Percentiles rank a stretch among this genome's conserved stretches.
phyloP scores from a whole-genome alignment of 1,140 invertebrate species.

The Octopus sinensis region DNA sequence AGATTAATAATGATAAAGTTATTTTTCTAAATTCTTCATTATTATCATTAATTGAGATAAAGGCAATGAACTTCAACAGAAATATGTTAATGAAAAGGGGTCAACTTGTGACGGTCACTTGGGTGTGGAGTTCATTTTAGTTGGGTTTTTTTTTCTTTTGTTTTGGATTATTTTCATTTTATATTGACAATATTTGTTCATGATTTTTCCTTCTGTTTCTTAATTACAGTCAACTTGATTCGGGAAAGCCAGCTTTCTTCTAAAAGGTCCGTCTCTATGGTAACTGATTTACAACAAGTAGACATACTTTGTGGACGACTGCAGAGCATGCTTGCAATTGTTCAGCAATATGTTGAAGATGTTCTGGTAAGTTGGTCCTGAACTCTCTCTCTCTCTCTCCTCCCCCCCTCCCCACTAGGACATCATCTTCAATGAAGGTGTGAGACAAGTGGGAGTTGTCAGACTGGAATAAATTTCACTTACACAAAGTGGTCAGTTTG shows the following conservation, averaged over 20 bases:
- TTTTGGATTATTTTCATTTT: conserved; percentile 7
- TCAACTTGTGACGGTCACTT: too few relatives aligned
- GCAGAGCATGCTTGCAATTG: conserved; percentile 73
- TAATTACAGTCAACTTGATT: conserved; percentile 64
- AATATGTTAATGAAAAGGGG: too few relatives aligned
- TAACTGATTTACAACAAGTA: conserved; percentile 81
- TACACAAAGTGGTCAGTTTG: too few relatives aligned
- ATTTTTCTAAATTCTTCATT: too few relatives aligned
- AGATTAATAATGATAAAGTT: too few relatives aligned
- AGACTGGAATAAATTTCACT: too few relatives aligned
- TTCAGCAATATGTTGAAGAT: conserved; percentile 83
- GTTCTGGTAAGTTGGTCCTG: conserved; percentile 55
- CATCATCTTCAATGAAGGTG: too few relatives aligned
- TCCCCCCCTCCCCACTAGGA: too few relatives aligned
- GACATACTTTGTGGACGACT: conserved; percentile 77
- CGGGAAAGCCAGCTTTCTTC: conserved; percentile 58
- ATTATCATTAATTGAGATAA: too few relatives aligned
- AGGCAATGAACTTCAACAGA: too few relatives aligned
- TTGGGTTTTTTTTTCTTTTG: neutral
- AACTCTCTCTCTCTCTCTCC: neutral
- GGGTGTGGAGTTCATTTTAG: neutral
- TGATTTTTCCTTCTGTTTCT: conserved; percentile 14
- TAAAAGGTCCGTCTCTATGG: conserved; percentile 69
- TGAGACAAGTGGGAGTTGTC: too few relatives aligned
- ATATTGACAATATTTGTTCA: neutral